Evolutionary conservation across 2,113 vertebrate genomes (phyloP).

Genomic region (Anolis carolinensis): DNA sequence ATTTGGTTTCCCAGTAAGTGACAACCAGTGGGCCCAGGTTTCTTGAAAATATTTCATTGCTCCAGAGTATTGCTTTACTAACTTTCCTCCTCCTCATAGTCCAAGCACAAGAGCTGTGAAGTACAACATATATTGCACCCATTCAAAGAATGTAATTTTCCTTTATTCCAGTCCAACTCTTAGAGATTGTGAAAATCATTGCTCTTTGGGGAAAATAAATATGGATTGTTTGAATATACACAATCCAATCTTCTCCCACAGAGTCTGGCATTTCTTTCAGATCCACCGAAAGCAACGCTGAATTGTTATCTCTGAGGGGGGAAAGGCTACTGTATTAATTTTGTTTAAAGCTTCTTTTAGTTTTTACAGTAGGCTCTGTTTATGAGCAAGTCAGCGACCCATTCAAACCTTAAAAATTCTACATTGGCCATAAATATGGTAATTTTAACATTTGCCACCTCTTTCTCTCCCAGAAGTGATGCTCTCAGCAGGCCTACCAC

Average conservation of each 20-base stretch:
- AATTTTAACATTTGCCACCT: slow-evolving; percentile 90
- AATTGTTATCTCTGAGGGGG: slow-evolving; percentile 5
- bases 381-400: slow-evolving; percentile 56
- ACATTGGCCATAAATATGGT: slow-evolving; percentile 81
- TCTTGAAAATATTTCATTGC: not conserved
- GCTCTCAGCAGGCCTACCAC: slow-evolving; percentile 53
- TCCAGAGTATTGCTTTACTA: not conserved
- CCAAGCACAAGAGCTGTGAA: not conserved
- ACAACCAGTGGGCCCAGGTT: not conserved
- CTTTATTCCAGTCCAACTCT: not conserved
- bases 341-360: slow-evolving; percentile 23
- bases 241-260: not conserved
- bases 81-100: not conserved
- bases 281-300: not conserved
- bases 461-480: slow-evolving; percentile 68
- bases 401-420: slow-evolving; percentile 54
- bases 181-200: not conserved
- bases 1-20: not conserved
- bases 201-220: not conserved
- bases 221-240: not conserved
- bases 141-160: not conserved
- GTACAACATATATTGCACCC: not conserved
- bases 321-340: not conserved
- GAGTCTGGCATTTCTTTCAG: not conserved
- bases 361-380: slow-evolving; percentile 56